Evolutionary conservation across 2,888 invertebrate genomes (phyloP).

Genomic region (Drosophila basisetae): DNA sequence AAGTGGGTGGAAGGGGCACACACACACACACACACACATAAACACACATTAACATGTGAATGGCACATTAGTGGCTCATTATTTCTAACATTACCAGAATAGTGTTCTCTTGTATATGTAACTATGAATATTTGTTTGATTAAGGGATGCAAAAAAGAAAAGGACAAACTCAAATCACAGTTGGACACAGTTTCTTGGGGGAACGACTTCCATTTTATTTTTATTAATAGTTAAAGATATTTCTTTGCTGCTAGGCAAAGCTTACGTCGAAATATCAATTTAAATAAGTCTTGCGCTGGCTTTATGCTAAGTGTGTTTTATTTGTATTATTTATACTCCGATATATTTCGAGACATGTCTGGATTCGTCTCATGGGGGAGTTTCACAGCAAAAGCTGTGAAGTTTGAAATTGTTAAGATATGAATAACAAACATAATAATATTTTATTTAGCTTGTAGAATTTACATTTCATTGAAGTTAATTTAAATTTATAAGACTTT

Average conservation of each 20-base stretch:
- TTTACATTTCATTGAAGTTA: not conserved
- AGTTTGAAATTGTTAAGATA: not conserved
- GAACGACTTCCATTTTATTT: not conserved
- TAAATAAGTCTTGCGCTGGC: not conserved
- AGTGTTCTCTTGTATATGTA: constrained; percentile 23
- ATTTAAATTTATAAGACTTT: not conserved
- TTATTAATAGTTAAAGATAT: not conserved
- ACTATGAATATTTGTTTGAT: constrained; percentile 10
- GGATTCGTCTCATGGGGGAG: not conserved
- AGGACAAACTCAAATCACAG: not conserved
- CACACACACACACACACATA: not conserved
- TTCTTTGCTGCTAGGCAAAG: too few relatives aligned
- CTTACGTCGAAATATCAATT: not conserved
- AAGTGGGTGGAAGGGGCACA: not conserved
- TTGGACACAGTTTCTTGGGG: not conserved
- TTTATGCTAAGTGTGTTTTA: not conserved
- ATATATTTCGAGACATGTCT: not conserved
- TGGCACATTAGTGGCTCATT: constrained; percentile 72
- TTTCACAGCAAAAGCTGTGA: not conserved
- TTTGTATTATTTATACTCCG: not conserved
- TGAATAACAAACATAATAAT: not conserved
- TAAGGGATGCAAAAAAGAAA: constrained; percentile 21
- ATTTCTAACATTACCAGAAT: constrained; percentile 43
- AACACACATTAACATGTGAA: constrained; percentile 51
- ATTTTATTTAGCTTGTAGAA: not conserved